Conservation (phyloP, 1,140 invertebrate species). For the Camponotus pennsylvanicus region DNA sequence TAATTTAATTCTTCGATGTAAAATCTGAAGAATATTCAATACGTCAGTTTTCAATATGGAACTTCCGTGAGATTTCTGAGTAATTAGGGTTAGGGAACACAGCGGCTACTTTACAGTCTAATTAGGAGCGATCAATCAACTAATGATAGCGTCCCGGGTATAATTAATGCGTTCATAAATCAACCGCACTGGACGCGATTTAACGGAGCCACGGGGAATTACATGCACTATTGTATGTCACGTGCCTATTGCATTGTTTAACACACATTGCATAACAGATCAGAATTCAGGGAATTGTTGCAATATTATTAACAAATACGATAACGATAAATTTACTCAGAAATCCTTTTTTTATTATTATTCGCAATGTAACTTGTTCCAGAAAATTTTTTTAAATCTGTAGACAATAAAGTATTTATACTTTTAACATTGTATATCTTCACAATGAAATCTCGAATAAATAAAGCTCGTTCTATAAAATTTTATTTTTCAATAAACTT, state of each 20-base stretch:
- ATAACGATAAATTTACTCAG: background rate
- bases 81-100: constrained; percentile 34
- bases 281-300: background rate
- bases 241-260: constrained; percentile 3
- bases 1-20: background rate
- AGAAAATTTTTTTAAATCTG: background rate
- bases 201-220: constrained; percentile 33
- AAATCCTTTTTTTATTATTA: background rate
- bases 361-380: background rate
- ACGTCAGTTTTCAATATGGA: background rate
- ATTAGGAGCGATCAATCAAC: constrained; percentile 57
- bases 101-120: constrained; percentile 47
- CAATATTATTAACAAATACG: background rate
- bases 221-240: constrained; percentile 1
- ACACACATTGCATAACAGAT: background rate
- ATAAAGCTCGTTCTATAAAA: background rate
- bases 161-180: constrained; percentile 59
- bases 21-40: constrained; percentile 19
- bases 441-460: background rate
- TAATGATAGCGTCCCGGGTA: constrained; percentile 35
- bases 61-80: constrained; percentile 19
- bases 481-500: no score
- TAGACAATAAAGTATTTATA: background rate
- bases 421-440: background rate
- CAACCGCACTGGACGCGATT: constrained; percentile 19